Evolutionary conservation across 1,140 invertebrate species (phyloP).

Genomic region (Drosophila gunungcola): DNA sequence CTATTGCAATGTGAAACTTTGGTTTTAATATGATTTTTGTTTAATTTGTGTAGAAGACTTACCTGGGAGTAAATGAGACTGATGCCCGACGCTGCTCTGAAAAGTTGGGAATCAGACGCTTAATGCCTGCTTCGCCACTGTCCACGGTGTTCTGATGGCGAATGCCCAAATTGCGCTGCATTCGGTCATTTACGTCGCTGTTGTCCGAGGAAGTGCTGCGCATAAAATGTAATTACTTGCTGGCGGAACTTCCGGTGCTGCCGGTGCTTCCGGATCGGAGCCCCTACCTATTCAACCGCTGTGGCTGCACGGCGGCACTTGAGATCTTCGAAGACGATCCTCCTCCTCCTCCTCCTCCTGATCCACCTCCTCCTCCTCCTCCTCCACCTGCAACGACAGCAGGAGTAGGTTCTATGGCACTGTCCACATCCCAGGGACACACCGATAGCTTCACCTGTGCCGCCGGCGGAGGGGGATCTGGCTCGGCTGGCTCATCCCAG

Average conservation of each 20-base stretch:
- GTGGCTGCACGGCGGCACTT: conserved; percentile 21
- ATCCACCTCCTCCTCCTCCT: not conserved
- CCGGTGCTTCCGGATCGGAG: not conserved
- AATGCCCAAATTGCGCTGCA: conserved; percentile 86
- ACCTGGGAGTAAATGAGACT: conserved; percentile 79
- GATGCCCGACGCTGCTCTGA: conserved; percentile 84
- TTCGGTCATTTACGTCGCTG: conserved; percentile 87
- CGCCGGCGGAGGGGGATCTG: conserved; percentile 16
- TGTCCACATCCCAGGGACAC: conserved; percentile 72
- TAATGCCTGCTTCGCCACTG: conserved; percentile 79
- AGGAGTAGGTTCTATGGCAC: conserved; percentile 1
- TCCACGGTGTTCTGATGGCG: conserved; percentile 88
- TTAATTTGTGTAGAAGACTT: not conserved
- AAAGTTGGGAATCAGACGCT: conserved; percentile 66
- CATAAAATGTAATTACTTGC: not conserved
- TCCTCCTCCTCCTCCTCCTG: not conserved
- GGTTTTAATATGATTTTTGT: too few species aligned
- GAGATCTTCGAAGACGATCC: conserved; percentile 13
- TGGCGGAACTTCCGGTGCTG: not conserved
- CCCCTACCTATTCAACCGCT: conserved; percentile 62
- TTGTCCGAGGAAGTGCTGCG: conserved; percentile 89
- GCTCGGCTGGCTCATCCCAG: conserved; percentile 86
- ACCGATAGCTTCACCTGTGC: conserved; percentile 64
- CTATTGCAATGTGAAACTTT: too few species aligned
- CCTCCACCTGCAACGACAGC: too few species aligned